Percentiles rank a stretch among this genome's conserved stretches.
Evolutionary conservation across 2,113 vertebrate genomes (phyloP).

Genomic region (Oophaga pumilio): DNA sequence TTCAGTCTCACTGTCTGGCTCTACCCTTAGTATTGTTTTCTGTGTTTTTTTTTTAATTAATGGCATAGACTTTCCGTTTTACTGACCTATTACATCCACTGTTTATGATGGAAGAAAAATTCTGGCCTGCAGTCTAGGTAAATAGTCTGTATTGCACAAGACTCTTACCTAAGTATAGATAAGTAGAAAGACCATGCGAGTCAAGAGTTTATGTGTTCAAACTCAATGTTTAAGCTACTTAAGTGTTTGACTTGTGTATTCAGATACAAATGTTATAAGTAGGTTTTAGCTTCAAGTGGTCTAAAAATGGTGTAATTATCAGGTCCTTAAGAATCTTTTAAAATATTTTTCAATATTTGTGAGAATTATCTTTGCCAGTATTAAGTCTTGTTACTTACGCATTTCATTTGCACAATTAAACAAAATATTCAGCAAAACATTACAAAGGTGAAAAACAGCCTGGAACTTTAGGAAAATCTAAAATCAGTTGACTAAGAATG

Average conservation of each 20-base stretch:
- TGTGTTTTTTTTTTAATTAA: too few species aligned
- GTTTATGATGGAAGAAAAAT: neutral
- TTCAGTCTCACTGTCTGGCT: too few species aligned
- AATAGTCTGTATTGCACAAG: neutral
- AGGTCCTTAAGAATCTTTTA: neutral
- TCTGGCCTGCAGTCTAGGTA: neutral
- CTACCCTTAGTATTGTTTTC: too few species aligned
- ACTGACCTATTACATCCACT: too few species aligned
- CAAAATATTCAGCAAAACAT: too few species aligned
- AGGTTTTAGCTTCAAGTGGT: slow-evolving; percentile 19
- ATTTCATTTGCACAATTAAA: neutral
- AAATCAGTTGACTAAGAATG: too few species aligned
- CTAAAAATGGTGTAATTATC: neutral
- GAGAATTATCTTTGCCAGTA: neutral
- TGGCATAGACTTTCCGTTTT: neutral
- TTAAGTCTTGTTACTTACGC: neutral
- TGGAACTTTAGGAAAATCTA: too few species aligned
- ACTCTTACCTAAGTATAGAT: neutral
- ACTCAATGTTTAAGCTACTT: slow-evolving; percentile 9
- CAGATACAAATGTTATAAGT: slow-evolving; percentile 3
- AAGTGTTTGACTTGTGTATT: slow-evolving; percentile 19
- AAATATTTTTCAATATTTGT: neutral
- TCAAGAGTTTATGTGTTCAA: slow-evolving; percentile 19
- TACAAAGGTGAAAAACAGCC: too few species aligned
- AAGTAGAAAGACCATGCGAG: neutral